A percentile compares a stretch with the other conserved stretches of the same genome.
Conservation (phyloP, 2,888 invertebrate species). For the Eurytoma adleriae region DNA sequence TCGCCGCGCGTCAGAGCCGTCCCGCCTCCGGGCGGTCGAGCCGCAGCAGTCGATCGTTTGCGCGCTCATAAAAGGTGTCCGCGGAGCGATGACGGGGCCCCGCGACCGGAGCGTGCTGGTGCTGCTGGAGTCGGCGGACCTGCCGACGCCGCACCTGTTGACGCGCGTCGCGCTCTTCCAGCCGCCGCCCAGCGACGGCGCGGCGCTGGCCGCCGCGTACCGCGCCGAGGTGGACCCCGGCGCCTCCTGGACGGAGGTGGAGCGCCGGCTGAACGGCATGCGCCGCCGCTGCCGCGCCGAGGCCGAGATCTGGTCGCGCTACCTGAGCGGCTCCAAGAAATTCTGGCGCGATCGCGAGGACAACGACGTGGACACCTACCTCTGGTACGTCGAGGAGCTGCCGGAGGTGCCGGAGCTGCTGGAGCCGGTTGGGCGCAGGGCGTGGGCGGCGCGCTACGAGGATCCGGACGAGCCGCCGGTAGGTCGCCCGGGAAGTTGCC, state of each 20-base stretch:
- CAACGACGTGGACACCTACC: neutral
- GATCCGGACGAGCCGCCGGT: no score
- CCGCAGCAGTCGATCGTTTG: conserved; percentile 20
- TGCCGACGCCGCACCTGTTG: conserved; percentile 21
- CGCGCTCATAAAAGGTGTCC: no score
- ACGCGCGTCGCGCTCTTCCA: neutral
- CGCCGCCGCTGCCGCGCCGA: conserved; percentile 23
- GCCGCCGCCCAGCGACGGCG: neutral
- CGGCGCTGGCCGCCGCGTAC: conserved; percentile 15
- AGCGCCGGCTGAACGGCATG: conserved; percentile 18
- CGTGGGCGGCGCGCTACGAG: no score
- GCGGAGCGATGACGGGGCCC: no score
- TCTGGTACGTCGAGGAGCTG: conserved; percentile 51
- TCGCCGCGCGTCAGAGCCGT: no score
- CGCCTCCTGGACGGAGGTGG: conserved; percentile 27
- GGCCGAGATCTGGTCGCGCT: conserved; percentile 11
- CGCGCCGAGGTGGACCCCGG: neutral
- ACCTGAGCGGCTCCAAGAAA: conserved; percentile 7
- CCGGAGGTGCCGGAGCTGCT: neutral
- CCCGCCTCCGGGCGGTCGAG: no score
- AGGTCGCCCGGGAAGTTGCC: no score
- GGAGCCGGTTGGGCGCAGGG: neutral
- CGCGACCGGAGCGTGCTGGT: conserved; percentile 2
- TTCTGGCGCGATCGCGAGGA: neutral
- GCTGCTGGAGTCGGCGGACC: conserved; percentile 15